Evolutionary conservation across 2,797 vertebrate species (phyloP).

Genomic region (Gymnocypris eckloni): DNA sequence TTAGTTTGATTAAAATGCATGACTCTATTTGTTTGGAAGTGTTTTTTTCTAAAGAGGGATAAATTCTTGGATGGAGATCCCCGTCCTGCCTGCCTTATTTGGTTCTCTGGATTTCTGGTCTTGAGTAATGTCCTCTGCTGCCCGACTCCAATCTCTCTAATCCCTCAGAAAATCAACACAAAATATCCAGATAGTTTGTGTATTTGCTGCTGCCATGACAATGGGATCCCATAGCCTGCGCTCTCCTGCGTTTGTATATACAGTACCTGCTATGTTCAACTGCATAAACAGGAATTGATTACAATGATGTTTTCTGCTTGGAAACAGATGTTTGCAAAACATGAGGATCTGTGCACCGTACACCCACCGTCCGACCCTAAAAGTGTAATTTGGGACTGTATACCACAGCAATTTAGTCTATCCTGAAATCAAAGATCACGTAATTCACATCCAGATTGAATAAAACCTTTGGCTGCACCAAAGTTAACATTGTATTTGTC

Average conservation of each 20-base stretch:
- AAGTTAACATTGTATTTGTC: neutral
- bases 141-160: constrained; percentile 21
- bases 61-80: constrained; percentile 58
- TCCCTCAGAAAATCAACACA: constrained; percentile 23
- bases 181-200: constrained; percentile 41
- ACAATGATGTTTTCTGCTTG: constrained; percentile 45
- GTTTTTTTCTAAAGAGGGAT: neutral
- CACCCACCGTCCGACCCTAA: neutral
- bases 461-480: neutral
- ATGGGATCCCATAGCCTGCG: neutral
- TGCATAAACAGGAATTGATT: constrained; percentile 46
- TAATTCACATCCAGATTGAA: constrained; percentile 6
- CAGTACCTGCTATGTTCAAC: constrained; percentile 25
- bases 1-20: neutral
- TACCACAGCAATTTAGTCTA: neutral
- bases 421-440: neutral
- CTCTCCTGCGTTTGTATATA: constrained; percentile 35
- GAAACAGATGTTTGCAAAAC: constrained; percentile 31
- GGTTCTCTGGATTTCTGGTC: constrained; percentile 68
- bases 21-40: neutral
- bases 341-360: neutral
- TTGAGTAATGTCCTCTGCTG: constrained; percentile 58
- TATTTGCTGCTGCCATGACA: constrained; percentile 43
- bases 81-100: constrained; percentile 72
- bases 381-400: neutral